phyloP scores from a whole-genome alignment of 2,888 invertebrate species.

The Heliconius aoede region DNA sequence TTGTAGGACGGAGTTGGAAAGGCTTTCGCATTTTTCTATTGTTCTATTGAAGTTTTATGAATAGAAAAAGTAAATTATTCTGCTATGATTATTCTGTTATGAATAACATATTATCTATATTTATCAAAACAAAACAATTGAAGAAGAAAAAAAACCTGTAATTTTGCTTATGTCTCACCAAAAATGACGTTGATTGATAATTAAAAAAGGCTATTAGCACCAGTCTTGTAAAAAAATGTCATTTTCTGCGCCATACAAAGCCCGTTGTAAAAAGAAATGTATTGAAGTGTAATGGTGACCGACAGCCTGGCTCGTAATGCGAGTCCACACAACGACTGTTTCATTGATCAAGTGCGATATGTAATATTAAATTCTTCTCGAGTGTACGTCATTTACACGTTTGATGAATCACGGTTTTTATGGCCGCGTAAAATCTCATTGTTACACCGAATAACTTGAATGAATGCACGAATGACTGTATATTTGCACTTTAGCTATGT shows the following conservation, averaged over 20 bases:
- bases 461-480: conserved; percentile 33
- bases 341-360: conserved; percentile 20
- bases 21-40: conserved; percentile 9
- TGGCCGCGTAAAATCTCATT: conserved; percentile 32
- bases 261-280: neutral
- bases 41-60: conserved; percentile 5
- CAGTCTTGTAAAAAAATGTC: neutral
- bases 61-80: neutral
- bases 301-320: neutral
- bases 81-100: too few relatives aligned
- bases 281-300: neutral
- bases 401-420: conserved; percentile 38
- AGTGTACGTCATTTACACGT: conserved; percentile 35
- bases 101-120: too few relatives aligned
- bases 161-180: too few relatives aligned
- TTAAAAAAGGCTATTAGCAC: neutral
- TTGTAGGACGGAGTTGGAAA: conserved; percentile 27
- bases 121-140: too few relatives aligned
- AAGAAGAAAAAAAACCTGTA: too few relatives aligned
- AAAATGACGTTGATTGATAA: neutral
- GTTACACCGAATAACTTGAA: conserved; percentile 34
- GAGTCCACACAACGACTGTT: conserved; percentile 10
- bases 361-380: conserved; percentile 28
- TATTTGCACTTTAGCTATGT: conserved; percentile 8
- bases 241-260: neutral